Evolutionary conservation across 2,888 invertebrate genomes (phyloP), one percentile per base, ranked within the genome.

Genomic region (Pristionchus japonicus): DNA sequence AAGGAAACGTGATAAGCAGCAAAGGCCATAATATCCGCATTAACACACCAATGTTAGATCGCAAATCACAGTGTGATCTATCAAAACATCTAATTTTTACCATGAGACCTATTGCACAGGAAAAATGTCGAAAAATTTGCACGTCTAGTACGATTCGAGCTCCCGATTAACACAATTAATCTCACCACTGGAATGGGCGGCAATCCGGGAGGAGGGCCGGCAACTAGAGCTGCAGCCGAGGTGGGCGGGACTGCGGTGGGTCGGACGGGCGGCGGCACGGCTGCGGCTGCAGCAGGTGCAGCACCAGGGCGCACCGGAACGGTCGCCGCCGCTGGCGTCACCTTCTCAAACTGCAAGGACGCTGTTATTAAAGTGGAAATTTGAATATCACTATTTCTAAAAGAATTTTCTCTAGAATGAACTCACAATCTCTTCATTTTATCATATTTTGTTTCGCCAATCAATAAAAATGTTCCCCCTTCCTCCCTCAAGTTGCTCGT

Each of bases 261-360:
- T 77, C 43, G 74, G 40, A 40, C 70, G 15, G 40, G 13, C 17
- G 77, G 43, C 13, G 43, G n/a, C 15, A 43, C 77, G 11, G 77
- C 77, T 43, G 77, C 77, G 17, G 74, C 61, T 27, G 61, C 34
- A 17, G 70, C 27, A 3, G 70, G 20, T 0, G 77, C 43, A 1
- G n/a, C n/a, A 40, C 47, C 43, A n/a, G n/a, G n/a, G n/a, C n/a
- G n/a, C n/a, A 27, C 77, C 61, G 61, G 70, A 37, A 40, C 70
- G 37, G 70, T 15, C 70, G 70, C 70, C 70, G 37, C 31, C 27
- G 17, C 23, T 43, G 47, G n/a, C 23, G 47, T 77, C 77, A 43
- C 77, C 47, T 43, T 47, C 77, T 77, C 77, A 43, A n/a, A 77
- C 77, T 77, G 77, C 43, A 77, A 77, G 11, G 13, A 34, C 23